These are phyloP conservation scores for Bothrops jararaca DNA, from an alignment of 2,113 vertebrate species.

Conservation along the genomic window DNA sequence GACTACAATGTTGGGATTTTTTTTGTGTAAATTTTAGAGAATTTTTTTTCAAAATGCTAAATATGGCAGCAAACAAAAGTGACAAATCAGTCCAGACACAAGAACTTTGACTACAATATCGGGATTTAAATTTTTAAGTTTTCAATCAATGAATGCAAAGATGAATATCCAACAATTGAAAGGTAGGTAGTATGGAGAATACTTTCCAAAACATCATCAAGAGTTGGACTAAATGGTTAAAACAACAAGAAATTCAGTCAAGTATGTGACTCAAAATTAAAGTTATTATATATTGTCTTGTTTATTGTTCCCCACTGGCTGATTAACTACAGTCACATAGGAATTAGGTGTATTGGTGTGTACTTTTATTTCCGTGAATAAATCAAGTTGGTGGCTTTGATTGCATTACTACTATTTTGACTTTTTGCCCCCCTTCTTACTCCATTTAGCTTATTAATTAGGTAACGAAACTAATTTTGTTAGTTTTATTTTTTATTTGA, in stretches of 20 bases:
- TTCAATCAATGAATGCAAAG: neutral
- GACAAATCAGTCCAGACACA: neutral
- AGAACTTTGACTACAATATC: neutral
- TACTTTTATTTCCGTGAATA: neutral
- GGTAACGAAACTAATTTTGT: neutral
- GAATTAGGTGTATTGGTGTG: neutral
- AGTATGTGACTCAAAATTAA: neutral
- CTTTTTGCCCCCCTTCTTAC: neutral
- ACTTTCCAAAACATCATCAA: too few species aligned
- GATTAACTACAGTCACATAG: neutral
- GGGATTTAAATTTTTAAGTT: neutral
- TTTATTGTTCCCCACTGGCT: neutral
- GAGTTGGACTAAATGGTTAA: too few species aligned
- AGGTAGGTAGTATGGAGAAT: too few species aligned
- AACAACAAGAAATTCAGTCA: neutral
- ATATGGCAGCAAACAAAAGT: neutral
- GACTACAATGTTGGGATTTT: neutral
- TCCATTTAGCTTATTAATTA: neutral
- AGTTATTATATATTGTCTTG: neutral
- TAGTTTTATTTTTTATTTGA: neutral
- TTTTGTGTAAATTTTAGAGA: too few species aligned
- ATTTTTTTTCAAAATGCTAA: neutral
- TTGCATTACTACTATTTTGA: neutral
- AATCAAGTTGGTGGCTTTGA: neutral
- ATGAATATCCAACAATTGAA: too few species aligned